Base-by-base conservation (phyloP, 2,888 invertebrate genomes). In the Neocrepidodera transversa region DNA sequence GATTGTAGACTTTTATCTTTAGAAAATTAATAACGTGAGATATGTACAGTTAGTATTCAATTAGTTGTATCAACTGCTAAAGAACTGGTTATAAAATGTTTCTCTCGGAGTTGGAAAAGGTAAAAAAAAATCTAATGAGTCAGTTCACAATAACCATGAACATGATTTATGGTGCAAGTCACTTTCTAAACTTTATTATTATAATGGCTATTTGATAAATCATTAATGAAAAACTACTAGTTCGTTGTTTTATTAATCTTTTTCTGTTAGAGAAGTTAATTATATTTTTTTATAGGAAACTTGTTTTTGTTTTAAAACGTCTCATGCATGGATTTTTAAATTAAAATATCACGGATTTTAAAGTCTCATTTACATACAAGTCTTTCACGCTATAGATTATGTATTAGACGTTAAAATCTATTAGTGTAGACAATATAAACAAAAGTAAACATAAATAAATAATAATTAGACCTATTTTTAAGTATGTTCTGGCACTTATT, bases 21-120 rank as follows among this genome's bases (percentile, higher is more conserved):
- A 43, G 26, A 26, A 38, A 40, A 49, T 52, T 42, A 20, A 42
- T 52, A 30, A 42, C 52, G 42, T 42, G 42, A 40, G 18, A 51
- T 51, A 51, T 36, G 38, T 58, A 58, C 42, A 54, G 50, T 26
- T 32, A 51, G 35, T 36, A 45, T 55, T 58, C 55, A 58, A 59
- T 52, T 62, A 56, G 23, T 49, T 48, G 42, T 52, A 56, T 52
- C 43, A 45, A 51, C 42, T 42, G n/a, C 42, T 49, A 53, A 48
- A 55, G 40, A 58, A 58, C 62, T 56, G 56, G 62, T 59, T 62
- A 56, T 56, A 52, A 59, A 62, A 59, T 56, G 56, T 55, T 55
- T 42, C 40, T 59, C 17, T 50, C 30, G 36, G 11, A 43, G 42
- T 18, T 11, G 20, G n/a, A n/a, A n/a, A n/a, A n/a, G n/a, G n/a